phyloP scores from a whole-genome alignment of 2,797 vertebrate species.

The Bucorvus abyssinicus region DNA sequence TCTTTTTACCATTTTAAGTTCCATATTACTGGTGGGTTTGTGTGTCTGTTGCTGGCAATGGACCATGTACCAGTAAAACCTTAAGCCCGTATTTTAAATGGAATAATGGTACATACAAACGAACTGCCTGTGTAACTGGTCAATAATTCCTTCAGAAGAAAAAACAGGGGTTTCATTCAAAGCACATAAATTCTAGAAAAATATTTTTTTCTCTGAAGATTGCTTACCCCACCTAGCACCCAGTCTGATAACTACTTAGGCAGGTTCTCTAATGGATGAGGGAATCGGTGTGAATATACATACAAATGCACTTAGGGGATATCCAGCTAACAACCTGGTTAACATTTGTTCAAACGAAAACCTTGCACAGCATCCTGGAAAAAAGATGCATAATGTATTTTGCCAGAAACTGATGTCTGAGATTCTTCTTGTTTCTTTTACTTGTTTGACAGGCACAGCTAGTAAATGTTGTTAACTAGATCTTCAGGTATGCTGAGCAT shows the following conservation, averaged over 20 bases:
- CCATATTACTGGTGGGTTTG: background rate
- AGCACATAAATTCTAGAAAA: background rate
- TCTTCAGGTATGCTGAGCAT: background rate
- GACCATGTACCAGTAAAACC: background rate
- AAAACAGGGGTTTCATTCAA: background rate
- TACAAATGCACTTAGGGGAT: background rate
- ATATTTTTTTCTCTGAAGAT: background rate
- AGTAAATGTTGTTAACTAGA: background rate
- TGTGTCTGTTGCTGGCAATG: conserved; percentile 8
- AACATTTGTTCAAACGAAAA: background rate
- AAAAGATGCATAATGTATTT: background rate
- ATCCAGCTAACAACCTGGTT: background rate
- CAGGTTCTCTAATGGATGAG: background rate
- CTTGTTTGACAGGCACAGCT: background rate
- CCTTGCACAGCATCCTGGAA: background rate
- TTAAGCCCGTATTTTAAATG: background rate
- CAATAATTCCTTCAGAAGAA: background rate
- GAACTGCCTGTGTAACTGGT: background rate
- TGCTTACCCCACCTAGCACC: background rate
- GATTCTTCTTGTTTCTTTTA: background rate
- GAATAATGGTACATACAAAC: background rate
- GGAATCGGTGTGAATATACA: background rate
- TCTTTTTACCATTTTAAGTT: background rate
- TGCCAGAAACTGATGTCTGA: background rate
- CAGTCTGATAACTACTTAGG: accelerated